Percentiles rank a stretch among this genome's conserved stretches.
These are phyloP conservation scores for Hydropotes inermis DNA, from an alignment of 2,113 vertebrate species.

Conservation along the genomic window DNA sequence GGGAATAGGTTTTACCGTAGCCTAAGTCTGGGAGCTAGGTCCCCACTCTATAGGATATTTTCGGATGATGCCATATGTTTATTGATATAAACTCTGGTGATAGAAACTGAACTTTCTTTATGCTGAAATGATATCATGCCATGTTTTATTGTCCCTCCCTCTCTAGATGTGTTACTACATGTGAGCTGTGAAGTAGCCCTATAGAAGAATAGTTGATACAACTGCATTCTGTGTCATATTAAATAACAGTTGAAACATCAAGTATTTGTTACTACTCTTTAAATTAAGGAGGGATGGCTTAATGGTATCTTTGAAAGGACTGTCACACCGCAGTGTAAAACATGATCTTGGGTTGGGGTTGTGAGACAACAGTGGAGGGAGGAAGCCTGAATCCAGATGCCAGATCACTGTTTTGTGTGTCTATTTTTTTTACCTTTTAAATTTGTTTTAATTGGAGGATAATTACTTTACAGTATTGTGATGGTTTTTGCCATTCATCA, in stretches of 20 bases:
- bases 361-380: not conserved
- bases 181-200: not conserved
- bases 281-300: not conserved
- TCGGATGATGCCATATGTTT: not conserved
- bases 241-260: not conserved
- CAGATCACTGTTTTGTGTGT: not conserved
- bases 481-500: not conserved
- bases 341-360: not conserved
- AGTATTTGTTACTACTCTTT: not conserved
- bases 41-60: not conserved
- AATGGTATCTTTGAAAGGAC: not conserved
- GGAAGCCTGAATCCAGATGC: not conserved
- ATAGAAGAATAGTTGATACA: not conserved
- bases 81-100: not conserved
- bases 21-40: not conserved
- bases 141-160: not conserved
- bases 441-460: not conserved
- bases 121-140: not conserved
- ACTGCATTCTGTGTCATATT: not conserved
- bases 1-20: not conserved
- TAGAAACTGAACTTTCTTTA: not conserved
- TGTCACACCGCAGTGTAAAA: not conserved
- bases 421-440: not conserved
- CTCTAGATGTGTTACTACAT: not conserved
- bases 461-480: not conserved